phyloP scores from a whole-genome alignment of 2,888 invertebrate species.

The Amblyteles armatorius region DNA sequence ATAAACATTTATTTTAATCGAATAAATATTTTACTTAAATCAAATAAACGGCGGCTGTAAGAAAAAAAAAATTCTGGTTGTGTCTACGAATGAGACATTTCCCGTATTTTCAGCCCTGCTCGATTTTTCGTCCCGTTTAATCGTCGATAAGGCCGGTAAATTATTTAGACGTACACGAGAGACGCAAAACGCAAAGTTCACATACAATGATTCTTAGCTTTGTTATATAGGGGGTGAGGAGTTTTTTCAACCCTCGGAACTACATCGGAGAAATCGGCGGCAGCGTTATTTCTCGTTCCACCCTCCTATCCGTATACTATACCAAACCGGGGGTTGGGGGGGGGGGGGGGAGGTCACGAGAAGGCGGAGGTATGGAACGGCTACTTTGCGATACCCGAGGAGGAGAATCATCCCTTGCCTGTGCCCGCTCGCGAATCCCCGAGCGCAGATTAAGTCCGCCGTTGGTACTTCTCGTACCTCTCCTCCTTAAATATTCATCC shows the following conservation, averaged over 20 bases:
- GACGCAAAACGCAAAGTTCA: neutral
- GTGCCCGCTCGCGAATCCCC: slow-evolving; percentile 83
- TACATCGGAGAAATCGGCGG: neutral
- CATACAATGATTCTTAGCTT: slow-evolving; percentile 32
- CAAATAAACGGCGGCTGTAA: no score
- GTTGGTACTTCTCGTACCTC: slow-evolving; percentile 70
- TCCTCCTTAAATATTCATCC: slow-evolving; percentile 87
- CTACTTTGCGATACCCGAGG: slow-evolving; percentile 67
- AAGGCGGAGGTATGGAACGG: slow-evolving; percentile 56
- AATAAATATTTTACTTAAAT: no score
- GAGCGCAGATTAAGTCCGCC: slow-evolving; percentile 87
- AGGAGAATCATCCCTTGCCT: slow-evolving; percentile 24
- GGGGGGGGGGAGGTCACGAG: slow-evolving; percentile 15
- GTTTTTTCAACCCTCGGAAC: slow-evolving; percentile 29
- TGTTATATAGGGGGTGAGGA: neutral
- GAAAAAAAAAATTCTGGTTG: no score
- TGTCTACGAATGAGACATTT: neutral
- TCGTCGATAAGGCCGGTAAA: slow-evolving; percentile 36
- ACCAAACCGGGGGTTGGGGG: slow-evolving; percentile 65
- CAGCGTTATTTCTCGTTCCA: slow-evolving; percentile 46
- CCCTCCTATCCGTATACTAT: slow-evolving; percentile 59
- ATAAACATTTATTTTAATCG: no score
- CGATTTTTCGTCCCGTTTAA: slow-evolving; percentile 6
- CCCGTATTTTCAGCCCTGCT: neutral
- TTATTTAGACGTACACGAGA: slow-evolving; percentile 36